These are phyloP conservation scores for Drosophila bocki DNA, from an alignment of 1,140 invertebrate species.

Conservation along the genomic window DNA sequence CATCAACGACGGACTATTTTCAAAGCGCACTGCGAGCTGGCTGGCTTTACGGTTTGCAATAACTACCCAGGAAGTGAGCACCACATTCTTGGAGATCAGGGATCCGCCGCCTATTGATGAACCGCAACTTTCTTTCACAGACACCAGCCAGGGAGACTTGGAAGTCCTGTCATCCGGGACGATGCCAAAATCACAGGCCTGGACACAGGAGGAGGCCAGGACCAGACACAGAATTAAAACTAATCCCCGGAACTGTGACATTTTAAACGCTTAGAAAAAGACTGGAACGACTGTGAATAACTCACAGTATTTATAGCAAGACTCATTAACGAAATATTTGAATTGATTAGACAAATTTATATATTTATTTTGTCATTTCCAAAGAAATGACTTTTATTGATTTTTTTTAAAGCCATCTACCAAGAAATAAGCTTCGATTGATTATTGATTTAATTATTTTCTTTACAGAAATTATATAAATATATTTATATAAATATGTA, in stretches of 20 bases:
- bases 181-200: background rate
- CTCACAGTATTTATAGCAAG: background rate
- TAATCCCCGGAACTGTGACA: background rate
- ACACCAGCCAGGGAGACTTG: too few relatives aligned
- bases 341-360: background rate
- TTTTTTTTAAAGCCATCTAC: background rate
- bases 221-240: background rate
- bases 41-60: background rate
- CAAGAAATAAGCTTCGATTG: background rate
- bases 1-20: too few relatives aligned
- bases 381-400: background rate
- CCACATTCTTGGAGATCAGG: background rate
- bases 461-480: too few relatives aligned
- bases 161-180: accelerated
- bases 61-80: background rate
- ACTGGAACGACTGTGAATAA: background rate
- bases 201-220: background rate
- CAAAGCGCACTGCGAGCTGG: accelerated
- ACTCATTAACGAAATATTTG: background rate
- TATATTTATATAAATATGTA: too few relatives aligned
- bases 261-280: background rate
- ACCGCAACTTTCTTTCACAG: accelerated
- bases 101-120: background rate
- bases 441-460: too few relatives aligned
- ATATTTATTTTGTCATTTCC: background rate